These are phyloP conservation scores for Pyrgus malvae DNA, from an alignment of 2,888 invertebrate species.

Conservation along the genomic window DNA sequence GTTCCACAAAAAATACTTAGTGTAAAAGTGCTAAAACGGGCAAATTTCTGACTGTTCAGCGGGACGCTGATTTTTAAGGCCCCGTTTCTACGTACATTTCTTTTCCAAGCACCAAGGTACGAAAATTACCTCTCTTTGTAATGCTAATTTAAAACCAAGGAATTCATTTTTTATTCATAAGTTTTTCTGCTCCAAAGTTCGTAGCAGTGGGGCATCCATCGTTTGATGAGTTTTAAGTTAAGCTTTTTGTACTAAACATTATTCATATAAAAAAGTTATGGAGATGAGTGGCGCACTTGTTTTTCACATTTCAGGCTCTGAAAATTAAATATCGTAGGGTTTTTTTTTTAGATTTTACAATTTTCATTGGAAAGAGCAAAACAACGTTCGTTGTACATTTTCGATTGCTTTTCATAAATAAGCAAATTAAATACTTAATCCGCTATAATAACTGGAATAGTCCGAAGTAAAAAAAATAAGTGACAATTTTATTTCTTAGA, in stretches of 20 bases:
- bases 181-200: conserved; percentile 78
- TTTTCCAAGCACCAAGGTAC: conserved; percentile 73
- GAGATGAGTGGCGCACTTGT: conserved; percentile 38
- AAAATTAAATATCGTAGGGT: neutral
- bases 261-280: conserved; percentile 48
- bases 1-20: neutral
- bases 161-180: conserved; percentile 82
- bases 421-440: no score
- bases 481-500: no score
- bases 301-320: neutral
- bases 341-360: no score
- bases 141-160: conserved; percentile 81
- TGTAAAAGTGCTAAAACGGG: neutral
- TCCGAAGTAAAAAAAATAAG: no score
- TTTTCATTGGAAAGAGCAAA: no score
- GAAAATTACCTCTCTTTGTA: conserved; percentile 79
- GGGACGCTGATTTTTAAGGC: conserved; percentile 66
- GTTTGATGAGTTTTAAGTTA: conserved; percentile 68
- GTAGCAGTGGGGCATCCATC: conserved; percentile 73
- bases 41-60: conserved; percentile 32
- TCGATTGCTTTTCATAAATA: no score
- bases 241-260: conserved; percentile 44
- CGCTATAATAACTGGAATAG: no score
- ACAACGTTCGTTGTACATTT: no score
- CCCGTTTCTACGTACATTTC: conserved; percentile 64